These are phyloP conservation scores for Noctilio leporinus DNA, from an alignment of 2,113 vertebrate species.

Conservation along the genomic window DNA sequence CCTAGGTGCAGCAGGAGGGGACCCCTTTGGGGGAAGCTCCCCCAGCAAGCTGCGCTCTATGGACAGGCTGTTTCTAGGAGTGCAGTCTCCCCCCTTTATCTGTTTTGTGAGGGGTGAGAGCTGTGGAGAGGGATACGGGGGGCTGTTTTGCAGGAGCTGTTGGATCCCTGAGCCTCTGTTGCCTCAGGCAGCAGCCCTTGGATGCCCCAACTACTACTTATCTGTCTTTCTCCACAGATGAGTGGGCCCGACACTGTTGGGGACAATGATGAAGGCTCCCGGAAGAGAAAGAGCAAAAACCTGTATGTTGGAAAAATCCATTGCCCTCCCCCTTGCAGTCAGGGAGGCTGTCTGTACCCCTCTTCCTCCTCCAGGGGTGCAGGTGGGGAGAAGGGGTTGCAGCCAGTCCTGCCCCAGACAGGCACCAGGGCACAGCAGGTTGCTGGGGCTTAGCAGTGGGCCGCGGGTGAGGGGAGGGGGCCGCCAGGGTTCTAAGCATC, in stretches of 20 bases:
- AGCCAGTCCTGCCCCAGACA: background rate
- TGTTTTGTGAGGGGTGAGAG: background rate
- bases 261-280: conserved; percentile 80
- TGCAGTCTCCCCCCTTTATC: background rate
- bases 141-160: background rate
- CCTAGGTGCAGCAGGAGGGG: background rate
- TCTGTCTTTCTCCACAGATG: conserved; percentile 80
- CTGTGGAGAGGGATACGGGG: background rate
- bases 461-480: background rate
- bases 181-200: background rate
- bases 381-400: background rate
- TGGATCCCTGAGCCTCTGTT: background rate
- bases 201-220: background rate
- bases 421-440: background rate
- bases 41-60: background rate
- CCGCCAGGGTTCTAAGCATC: background rate
- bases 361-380: background rate
- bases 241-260: conserved; percentile 85
- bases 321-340: background rate
- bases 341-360: background rate
- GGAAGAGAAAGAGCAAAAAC: conserved; percentile 91
- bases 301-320: conserved; percentile 82
- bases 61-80: background rate
- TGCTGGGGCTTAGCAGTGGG: background rate
- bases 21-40: background rate